phyloP scores from a whole-genome alignment of 2,797 vertebrate genomes.

The Chiloscyllium punctatum region DNA sequence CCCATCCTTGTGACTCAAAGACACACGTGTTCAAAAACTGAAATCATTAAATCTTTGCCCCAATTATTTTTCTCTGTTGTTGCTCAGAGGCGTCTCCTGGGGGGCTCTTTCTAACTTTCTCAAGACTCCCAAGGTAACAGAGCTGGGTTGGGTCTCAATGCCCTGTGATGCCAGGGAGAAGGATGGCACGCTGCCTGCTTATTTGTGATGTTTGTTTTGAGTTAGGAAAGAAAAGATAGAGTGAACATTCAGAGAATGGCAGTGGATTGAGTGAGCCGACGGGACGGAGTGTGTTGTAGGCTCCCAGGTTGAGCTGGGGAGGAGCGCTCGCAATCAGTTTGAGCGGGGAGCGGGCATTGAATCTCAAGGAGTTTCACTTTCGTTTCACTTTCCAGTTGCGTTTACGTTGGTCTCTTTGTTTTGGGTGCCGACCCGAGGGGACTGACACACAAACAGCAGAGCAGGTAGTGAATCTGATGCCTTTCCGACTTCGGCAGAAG shows the following conservation, averaged over 20 bases:
- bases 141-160: neutral
- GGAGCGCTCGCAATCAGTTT: neutral
- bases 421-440: neutral
- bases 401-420: neutral
- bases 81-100: neutral
- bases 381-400: neutral
- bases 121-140: neutral
- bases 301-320: neutral
- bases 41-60: too few species aligned
- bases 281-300: neutral
- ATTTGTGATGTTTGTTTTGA: neutral
- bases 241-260: neutral
- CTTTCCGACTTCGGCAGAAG: neutral
- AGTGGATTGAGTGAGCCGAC: neutral
- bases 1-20: neutral
- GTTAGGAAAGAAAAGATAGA: neutral
- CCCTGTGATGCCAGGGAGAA: neutral
- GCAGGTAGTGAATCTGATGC: neutral
- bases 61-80: neutral
- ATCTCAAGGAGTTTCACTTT: slow-evolving; percentile 19
- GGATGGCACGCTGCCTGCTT: too few species aligned
- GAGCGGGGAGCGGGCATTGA: neutral
- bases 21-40: neutral
- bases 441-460: neutral
- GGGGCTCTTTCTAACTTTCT: neutral